These are phyloP conservation scores for Globodera ellingtonae DNA, from an alignment of 1,140 invertebrate species.

Conservation along the genomic window DNA sequence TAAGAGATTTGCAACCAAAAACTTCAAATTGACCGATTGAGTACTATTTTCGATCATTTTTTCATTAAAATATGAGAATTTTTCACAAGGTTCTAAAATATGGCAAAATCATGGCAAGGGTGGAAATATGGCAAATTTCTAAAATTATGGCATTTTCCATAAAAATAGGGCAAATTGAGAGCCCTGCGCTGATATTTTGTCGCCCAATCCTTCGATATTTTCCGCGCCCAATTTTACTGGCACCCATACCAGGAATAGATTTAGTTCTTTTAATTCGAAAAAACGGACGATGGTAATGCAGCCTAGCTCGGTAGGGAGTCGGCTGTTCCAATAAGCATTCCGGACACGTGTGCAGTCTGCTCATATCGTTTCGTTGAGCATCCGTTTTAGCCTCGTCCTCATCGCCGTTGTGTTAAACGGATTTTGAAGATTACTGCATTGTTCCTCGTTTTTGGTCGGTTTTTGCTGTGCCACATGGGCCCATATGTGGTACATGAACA, in stretches of 20 bases:
- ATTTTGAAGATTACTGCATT: neutral
- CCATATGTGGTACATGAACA: constrained; percentile 6
- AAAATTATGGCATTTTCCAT: no score
- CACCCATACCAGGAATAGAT: neutral
- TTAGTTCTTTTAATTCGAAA: neutral
- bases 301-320: neutral
- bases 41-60: no score
- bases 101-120: no score
- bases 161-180: no score
- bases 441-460: neutral
- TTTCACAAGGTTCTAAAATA: no score
- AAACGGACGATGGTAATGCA: constrained; percentile 11
- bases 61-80: no score
- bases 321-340: constrained; percentile 1
- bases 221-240: no score
- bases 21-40: no score
- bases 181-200: no score
- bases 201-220: no score
- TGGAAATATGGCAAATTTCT: no score
- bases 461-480: neutral
- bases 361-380: neutral
- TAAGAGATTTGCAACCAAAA: no score
- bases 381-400: neutral
- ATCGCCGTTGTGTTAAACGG: neutral
- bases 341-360: neutral